A percentile compares a stretch with the other conserved stretches of the same genome.
phyloP scores from a whole-genome alignment of 2,888 invertebrate genomes.

The Microchrysa polita region DNA sequence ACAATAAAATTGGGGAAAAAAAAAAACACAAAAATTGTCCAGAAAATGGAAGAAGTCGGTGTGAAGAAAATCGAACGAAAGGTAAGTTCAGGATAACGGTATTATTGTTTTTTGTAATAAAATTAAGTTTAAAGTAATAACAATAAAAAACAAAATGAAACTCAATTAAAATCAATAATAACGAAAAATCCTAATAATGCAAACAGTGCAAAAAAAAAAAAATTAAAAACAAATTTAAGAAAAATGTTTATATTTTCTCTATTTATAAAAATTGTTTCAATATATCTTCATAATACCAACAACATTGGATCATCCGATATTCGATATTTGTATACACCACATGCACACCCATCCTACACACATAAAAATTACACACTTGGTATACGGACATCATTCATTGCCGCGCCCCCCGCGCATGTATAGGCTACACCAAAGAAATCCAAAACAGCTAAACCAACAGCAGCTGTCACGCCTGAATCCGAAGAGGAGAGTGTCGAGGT shows the following conservation, averaged over 20 bases:
- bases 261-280: too few species aligned
- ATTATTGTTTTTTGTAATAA: background rate
- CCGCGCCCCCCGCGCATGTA: too few species aligned
- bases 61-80: conserved; percentile 46
- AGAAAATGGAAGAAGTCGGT: conserved; percentile 48
- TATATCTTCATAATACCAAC: too few species aligned
- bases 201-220: too few species aligned
- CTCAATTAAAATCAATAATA: background rate
- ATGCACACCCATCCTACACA: too few species aligned
- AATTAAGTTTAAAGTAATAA: background rate
- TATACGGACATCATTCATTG: too few species aligned
- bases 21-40: conserved; percentile 1
- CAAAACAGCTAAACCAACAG: conserved; percentile 52
- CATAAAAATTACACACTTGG: too few species aligned
- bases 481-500: conserved; percentile 37
- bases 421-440: conserved; percentile 51
- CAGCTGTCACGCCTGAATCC: conserved; percentile 31
- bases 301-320: too few species aligned
- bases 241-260: too few species aligned
- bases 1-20: too few species aligned
- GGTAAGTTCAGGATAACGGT: conserved; percentile 44
- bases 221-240: too few species aligned
- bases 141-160: background rate
- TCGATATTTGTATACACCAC: too few species aligned
- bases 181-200: background rate